Conservation (phyloP, 2,113 vertebrate species). For the Bubo blakistoni region DNA sequence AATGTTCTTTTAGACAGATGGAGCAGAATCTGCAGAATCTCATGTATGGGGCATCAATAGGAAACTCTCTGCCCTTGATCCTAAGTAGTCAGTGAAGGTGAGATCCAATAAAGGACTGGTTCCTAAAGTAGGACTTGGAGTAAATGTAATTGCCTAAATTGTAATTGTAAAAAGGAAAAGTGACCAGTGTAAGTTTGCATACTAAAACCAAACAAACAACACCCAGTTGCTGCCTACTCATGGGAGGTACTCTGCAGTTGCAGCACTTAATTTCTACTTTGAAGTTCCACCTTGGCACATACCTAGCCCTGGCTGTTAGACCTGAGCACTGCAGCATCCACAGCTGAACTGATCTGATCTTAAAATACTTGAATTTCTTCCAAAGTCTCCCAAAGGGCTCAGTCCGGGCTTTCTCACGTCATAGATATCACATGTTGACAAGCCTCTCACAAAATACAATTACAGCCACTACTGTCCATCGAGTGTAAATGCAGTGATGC, state of each 20-base stretch:
- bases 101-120: background rate
- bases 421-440: background rate
- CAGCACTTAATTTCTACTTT: background rate
- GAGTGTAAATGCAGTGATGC: background rate
- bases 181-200: background rate
- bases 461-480: background rate
- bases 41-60: background rate
- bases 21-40: background rate
- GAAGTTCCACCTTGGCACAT: background rate
- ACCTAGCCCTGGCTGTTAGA: background rate
- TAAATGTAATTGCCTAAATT: background rate
- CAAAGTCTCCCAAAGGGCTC: background rate
- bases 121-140: background rate
- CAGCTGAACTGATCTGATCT: background rate
- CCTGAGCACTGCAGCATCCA: background rate
- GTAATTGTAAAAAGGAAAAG: background rate
- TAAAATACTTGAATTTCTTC: background rate
- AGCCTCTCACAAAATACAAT: background rate
- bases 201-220: background rate
- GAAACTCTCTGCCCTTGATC: background rate
- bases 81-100: background rate
- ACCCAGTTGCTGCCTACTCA: background rate
- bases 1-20: background rate
- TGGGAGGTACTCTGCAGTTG: constrained; percentile 1
- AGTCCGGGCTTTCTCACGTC: background rate